These are phyloP conservation scores for Hylomyscus alleni DNA, from an alignment of 2,797 vertebrate genomes.

Conservation along the genomic window DNA sequence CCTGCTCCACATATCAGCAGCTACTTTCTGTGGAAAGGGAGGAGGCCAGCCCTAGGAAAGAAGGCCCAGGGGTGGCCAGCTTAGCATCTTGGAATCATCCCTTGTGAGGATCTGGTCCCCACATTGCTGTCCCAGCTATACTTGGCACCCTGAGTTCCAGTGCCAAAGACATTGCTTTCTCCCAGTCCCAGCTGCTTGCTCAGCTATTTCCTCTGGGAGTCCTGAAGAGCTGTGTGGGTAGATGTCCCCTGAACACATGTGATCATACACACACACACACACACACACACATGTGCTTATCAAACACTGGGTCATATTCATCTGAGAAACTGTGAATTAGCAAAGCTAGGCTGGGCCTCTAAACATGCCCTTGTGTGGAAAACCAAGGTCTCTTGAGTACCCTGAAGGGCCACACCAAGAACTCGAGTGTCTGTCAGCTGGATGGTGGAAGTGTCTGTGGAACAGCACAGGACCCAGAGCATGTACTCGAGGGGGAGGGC, in stretches of 20 bases:
- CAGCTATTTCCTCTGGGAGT: not conserved
- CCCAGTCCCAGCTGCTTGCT: not conserved
- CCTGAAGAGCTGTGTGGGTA: not conserved
- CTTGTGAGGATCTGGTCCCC: not conserved
- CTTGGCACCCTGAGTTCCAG: not conserved
- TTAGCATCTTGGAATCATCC: not conserved
- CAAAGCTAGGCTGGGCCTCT: not conserved
- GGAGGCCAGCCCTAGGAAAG: not conserved
- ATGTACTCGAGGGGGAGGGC: not conserved
- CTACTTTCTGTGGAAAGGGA: not conserved
- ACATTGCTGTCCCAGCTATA: rapidly evolving
- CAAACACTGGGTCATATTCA: not conserved
- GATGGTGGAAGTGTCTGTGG: not conserved
- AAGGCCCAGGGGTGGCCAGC: not conserved
- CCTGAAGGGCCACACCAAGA: no score
- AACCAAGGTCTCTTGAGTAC: not conserved
- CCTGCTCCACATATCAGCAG: conserved; percentile 28
- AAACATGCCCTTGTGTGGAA: not conserved
- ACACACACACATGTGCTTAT: not conserved
- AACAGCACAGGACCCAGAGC: not conserved
- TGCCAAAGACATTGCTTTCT: not conserved
- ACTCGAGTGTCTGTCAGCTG: not conserved
- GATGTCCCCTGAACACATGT: not conserved
- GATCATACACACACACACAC: no score
- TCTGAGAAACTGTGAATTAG: not conserved